Conservation (phyloP, 2,113 vertebrate species). For the Nerophis ophidion region DNA sequence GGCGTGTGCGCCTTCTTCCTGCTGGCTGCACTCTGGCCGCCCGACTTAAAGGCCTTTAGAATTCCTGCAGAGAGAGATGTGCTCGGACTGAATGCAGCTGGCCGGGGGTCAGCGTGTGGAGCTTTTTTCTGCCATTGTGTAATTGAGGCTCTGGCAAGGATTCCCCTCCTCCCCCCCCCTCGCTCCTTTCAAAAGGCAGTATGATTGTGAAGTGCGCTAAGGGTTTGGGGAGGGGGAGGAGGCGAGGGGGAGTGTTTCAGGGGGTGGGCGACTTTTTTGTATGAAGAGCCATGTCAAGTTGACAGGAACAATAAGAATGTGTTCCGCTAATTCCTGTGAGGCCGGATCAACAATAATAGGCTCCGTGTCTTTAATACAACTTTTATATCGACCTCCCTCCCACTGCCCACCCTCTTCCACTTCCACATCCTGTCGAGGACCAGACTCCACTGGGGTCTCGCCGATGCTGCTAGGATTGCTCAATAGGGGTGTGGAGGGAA, state of each 20-base stretch:
- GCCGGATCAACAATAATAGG: conserved; percentile 85
- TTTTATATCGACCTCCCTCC: conserved; percentile 73
- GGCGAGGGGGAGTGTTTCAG: conserved; percentile 69
- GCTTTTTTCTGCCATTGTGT: conserved; percentile 98
- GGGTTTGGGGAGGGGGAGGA: conserved; percentile 69
- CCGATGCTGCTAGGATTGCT: no score
- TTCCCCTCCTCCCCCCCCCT: conserved; percentile 61
- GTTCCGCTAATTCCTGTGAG: conserved; percentile 84
- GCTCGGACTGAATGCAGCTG: conserved; percentile 98
- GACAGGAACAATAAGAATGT: conserved; percentile 83
- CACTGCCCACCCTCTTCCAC: conserved; percentile 68
- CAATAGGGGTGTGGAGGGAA: no score
- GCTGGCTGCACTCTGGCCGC: conserved; percentile 88
- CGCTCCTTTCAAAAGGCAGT: conserved; percentile 73
- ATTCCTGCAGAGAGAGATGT: conserved; percentile 99
- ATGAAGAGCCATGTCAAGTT: conserved; percentile 84
- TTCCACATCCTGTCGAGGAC: conserved; percentile 72
- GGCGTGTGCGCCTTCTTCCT: conserved; percentile 90
- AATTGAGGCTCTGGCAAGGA: conserved; percentile 98
- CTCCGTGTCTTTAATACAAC: conserved; percentile 80
- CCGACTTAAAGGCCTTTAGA: conserved; percentile 99
- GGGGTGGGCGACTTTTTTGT: conserved; percentile 73
- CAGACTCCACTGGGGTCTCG: conserved; percentile 36
- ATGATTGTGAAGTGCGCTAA: conserved; percentile 78
- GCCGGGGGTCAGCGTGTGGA: conserved; percentile 97